These are phyloP conservation scores for Cyanocitta stelleri DNA, from an alignment of 2,113 vertebrate species.

Conservation along the genomic window DNA sequence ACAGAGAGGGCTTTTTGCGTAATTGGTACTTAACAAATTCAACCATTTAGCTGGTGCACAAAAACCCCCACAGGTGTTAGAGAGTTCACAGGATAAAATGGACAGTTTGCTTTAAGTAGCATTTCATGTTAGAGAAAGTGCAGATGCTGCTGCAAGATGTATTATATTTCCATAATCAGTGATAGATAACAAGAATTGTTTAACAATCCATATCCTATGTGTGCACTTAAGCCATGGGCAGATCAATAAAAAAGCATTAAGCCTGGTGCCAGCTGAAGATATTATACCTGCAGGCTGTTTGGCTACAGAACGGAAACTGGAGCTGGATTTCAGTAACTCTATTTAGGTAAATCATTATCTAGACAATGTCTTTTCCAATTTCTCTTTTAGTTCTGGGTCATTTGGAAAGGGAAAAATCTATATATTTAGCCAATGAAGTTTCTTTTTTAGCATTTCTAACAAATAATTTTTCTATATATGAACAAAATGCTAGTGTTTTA, in stretches of 20 bases:
- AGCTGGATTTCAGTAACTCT: slow-evolving; percentile 20
- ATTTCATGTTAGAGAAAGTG: not conserved
- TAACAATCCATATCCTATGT: not conserved
- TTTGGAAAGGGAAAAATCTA: not conserved
- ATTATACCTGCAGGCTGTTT: slow-evolving; percentile 3
- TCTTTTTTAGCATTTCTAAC: not conserved
- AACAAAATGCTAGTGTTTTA: not conserved
- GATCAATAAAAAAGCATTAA: slow-evolving; percentile 39
- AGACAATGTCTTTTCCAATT: not conserved
- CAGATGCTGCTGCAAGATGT: slow-evolving; percentile 11
- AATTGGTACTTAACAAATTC: not conserved
- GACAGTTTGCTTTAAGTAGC: not conserved
- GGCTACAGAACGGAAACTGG: not conserved
- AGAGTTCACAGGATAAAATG: not conserved
- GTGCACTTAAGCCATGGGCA: not conserved
- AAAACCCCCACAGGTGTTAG: not conserved
- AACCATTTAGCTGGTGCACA: not conserved
- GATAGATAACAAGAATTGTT: not conserved
- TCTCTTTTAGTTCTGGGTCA: not conserved
- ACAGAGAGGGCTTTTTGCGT: not conserved
- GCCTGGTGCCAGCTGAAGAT: slow-evolving; percentile 8
- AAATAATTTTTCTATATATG: not conserved
- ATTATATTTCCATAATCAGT: slow-evolving; percentile 17
- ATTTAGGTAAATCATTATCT: slow-evolving; percentile 21
- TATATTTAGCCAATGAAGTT: not conserved